A percentile compares a stretch with the other conserved stretches of the same genome.
Conservation (phyloP, 2,113 vertebrate genomes). For the Myotis yumanensis region DNA sequence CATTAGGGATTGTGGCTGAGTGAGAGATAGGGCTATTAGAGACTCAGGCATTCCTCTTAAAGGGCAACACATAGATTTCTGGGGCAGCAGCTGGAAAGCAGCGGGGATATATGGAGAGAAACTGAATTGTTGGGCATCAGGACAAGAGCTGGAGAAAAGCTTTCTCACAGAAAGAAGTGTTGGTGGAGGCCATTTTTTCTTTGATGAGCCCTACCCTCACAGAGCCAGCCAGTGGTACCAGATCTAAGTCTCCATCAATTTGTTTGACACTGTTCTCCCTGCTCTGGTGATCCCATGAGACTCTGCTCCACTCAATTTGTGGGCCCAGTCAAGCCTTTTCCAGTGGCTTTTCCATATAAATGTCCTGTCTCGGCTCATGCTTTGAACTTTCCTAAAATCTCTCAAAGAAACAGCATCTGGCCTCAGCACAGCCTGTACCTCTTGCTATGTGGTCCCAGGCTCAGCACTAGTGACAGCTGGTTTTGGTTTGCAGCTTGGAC, state of each 20-base stretch:
- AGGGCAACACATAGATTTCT: background rate
- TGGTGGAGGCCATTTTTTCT: background rate
- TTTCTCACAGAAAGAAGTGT: background rate
- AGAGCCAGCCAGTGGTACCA: background rate
- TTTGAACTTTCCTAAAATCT: background rate
- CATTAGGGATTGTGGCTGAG: background rate
- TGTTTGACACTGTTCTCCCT: background rate
- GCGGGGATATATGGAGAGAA: background rate
- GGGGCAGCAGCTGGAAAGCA: background rate
- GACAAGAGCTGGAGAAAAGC: background rate
- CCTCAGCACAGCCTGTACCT: background rate
- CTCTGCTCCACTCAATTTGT: background rate
- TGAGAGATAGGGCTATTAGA: background rate
- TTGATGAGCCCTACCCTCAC: background rate
- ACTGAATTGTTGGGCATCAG: background rate
- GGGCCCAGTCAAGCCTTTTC: background rate
- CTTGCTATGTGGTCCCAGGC: background rate
- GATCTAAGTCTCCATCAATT: background rate
- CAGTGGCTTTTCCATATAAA: background rate
- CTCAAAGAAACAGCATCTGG: background rate
- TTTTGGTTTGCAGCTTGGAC: background rate
- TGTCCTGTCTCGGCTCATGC: background rate
- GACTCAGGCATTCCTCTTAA: background rate
- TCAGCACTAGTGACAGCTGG: background rate
- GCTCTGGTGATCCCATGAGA: background rate